phyloP scores from a whole-genome alignment of 1,140 invertebrate genomes.

The Apocrypta bakeri region DNA sequence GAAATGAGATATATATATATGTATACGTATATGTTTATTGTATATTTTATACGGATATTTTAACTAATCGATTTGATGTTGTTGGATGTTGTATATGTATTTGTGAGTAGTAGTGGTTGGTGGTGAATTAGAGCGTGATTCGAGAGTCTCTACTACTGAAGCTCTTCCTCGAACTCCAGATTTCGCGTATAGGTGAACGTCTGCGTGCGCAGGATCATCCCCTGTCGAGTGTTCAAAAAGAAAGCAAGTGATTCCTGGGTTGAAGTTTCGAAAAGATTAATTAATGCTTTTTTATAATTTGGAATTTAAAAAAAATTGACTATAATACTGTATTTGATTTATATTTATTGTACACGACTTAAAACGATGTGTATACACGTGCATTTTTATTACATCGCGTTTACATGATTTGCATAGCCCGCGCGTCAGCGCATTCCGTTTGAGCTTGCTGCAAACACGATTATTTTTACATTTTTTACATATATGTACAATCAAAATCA shows the following conservation, averaged over 20 bases:
- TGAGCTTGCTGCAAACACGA: background rate
- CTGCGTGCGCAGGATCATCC: background rate
- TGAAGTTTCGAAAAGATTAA: too few relatives aligned
- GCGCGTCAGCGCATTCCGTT: background rate
- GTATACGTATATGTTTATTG: too few relatives aligned
- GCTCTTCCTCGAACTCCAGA: background rate
- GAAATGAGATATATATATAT: too few relatives aligned
- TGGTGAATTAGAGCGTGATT: background rate
- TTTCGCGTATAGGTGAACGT: background rate
- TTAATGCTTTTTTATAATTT: background rate
- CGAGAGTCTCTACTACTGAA: background rate
- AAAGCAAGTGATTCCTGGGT: background rate
- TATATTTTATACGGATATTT: too few relatives aligned
- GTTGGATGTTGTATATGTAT: background rate
- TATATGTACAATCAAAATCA: too few relatives aligned
- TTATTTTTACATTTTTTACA: too few relatives aligned
- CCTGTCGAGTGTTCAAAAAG: background rate
- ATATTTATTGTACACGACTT: too few relatives aligned
- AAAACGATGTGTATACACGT: too few relatives aligned
- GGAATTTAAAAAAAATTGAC: background rate
- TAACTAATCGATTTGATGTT: too few relatives aligned
- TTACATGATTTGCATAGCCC: background rate
- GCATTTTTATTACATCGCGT: background rate
- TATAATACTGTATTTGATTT: too few relatives aligned
- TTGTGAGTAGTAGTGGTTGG: background rate